Conservation (phyloP, 2,797 vertebrate genomes). For the Peromyscus nudipes region DNA sequence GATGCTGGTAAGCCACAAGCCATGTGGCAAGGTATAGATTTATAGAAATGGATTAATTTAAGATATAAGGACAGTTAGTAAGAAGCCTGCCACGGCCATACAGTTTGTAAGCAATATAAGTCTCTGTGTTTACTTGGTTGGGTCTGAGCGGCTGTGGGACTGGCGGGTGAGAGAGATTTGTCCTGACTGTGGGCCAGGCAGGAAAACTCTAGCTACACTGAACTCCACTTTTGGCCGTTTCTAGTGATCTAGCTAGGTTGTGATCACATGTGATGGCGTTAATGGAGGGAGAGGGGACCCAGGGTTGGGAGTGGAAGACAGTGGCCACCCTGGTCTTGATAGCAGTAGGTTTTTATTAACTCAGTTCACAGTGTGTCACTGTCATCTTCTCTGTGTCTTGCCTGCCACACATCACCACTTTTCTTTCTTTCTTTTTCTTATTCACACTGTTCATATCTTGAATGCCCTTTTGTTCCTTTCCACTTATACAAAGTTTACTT, state of each 20-base stretch:
- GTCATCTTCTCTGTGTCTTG: slow-evolving; percentile 17
- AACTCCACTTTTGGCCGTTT: neutral
- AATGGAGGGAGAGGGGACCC: neutral
- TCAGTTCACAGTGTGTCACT: neutral
- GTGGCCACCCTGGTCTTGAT: neutral
- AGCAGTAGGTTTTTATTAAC: neutral
- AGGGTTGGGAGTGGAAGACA: neutral
- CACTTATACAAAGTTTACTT: slow-evolving; percentile 62
- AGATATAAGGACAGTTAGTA: too few species aligned
- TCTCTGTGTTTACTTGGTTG: too few species aligned
- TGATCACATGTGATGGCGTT: neutral
- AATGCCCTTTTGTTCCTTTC: slow-evolving; percentile 71
- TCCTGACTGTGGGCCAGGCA: too few species aligned
- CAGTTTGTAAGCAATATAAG: too few species aligned
- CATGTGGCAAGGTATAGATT: too few species aligned
- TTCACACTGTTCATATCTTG: slow-evolving; percentile 49
- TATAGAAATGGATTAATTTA: too few species aligned
- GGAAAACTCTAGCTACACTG: too few species aligned
- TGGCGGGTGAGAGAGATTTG: too few species aligned
- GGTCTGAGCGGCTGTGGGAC: too few species aligned
- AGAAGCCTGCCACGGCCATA: too few species aligned
- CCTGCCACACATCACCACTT: neutral
- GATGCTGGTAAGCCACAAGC: too few species aligned
- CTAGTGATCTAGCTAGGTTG: neutral
- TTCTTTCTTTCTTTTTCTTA: neutral